Base-by-base conservation (phyloP, 2,113 vertebrate species). In the Willisornis vidua region DNA sequence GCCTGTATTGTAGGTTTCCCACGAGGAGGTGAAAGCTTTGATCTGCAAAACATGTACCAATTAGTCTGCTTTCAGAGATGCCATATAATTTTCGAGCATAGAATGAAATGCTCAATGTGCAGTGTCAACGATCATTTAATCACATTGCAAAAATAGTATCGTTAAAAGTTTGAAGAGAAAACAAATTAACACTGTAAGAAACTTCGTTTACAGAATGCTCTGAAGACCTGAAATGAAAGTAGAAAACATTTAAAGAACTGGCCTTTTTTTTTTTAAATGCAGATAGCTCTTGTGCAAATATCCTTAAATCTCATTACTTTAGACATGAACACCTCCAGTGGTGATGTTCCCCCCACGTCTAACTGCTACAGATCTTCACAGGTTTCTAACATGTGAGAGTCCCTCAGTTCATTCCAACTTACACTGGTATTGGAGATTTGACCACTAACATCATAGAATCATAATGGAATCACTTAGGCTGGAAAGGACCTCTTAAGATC, bases 11-110 rank as follows among this genome's bases (percentile, higher is more conserved):
- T 43, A 55, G 5, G 14, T 83, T 91, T 96, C 75, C 63, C 55
- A 37, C 45, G 82, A 72, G 85, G n/a, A 87, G 39, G 9, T 33
- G 8, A 87, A 94, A 65, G 24, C 89, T 96, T 95, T 92, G 76
- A 88, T 94, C 83, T 89, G 48, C 29, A 94, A 79, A 95, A 59
- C 48, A 8, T 74, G 6, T 90, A 83, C 85, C 81, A 93, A 93
- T 96, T 91, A 73, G 71, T 61, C 62, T 89, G 29, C 19, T 87
- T 85, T 76, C 51, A 57, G 75, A 62, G 45, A 49, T 55, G 52
- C 29, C 82, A 28, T 45, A 35, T 88, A 62, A 76, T 83, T 96
- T 96, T 62, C 1, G 70, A 33, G 23, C 43, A 70, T 55, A 72
- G 37, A 12, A 48, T 58, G 46, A 94, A 87, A 26, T 74, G 31